Evolutionary conservation across 1,140 invertebrate genomes (phyloP).

Genomic region (Drosophila subpulchrella): DNA sequence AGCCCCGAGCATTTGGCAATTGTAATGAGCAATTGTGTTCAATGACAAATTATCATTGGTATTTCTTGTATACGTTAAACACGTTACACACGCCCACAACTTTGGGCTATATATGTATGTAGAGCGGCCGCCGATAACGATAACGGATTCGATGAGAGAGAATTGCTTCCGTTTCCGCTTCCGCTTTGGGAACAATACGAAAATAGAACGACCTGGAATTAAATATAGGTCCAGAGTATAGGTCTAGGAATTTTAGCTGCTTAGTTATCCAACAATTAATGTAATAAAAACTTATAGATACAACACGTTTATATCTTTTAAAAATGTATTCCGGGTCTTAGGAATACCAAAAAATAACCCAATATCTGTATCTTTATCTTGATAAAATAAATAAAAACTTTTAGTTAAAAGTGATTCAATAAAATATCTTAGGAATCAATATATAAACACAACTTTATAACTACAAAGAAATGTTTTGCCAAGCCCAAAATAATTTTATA

Average conservation of each 20-base stretch:
- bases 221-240: background rate
- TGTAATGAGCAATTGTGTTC: conserved; percentile 65
- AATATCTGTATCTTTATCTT: no score
- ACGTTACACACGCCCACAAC: conserved; percentile 23
- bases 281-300: no score
- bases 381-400: no score
- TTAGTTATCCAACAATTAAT: no score
- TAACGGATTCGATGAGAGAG: conserved; percentile 16
- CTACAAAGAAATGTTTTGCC: background rate
- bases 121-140: conserved; percentile 37
- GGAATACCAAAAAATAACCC: no score
- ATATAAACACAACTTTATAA: no score
- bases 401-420: no score
- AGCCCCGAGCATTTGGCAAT: conserved; percentile 29
- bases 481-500: background rate
- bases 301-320: no score
- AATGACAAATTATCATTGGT: conserved; percentile 66
- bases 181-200: background rate
- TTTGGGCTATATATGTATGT: background rate
- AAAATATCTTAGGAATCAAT: no score
- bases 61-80: conserved; percentile 24
- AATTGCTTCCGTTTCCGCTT: conserved; percentile 46
- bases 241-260: no score
- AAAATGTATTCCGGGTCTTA: no score
- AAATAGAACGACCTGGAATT: background rate